phyloP scores from a whole-genome alignment of 2,888 invertebrate species.

The Cecidostiba fungosa region DNA sequence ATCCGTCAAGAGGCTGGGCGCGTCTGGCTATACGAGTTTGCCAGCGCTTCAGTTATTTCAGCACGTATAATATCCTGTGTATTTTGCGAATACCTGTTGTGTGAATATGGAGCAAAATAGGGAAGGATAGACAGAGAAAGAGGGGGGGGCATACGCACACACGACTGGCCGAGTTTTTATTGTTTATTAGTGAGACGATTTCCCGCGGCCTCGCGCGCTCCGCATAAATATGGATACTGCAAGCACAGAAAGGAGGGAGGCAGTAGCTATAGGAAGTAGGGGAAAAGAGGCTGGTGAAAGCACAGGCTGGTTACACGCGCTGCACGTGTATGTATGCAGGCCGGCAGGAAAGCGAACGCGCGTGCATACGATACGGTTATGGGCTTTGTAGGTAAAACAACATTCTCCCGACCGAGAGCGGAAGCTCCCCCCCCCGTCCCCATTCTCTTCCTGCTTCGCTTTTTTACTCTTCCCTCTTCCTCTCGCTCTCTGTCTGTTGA shows the following conservation, averaged over 20 bases:
- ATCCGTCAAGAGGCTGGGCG: not conserved
- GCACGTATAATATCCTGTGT: not conserved
- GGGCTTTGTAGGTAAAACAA: slow-evolving; percentile 14
- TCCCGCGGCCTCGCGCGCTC: slow-evolving; percentile 57
- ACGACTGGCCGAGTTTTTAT: slow-evolving; percentile 68
- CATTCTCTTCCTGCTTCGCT: not conserved
- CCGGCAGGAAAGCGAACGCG: not conserved
- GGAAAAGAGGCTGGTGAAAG: not conserved
- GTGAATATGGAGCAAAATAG: slow-evolving; percentile 54
- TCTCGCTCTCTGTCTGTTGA: slow-evolving; percentile 18
- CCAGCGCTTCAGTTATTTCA: not conserved
- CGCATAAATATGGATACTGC: slow-evolving; percentile 41
- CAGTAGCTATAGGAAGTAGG: not conserved
- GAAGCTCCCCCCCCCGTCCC: not conserved
- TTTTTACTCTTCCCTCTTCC: not conserved
- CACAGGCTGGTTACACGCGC: not conserved
- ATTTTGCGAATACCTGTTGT: not conserved
- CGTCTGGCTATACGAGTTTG: not conserved
- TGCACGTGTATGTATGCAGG: not conserved
- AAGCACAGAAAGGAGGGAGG: not conserved
- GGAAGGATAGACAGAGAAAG: slow-evolving; percentile 59
- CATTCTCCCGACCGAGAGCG: slow-evolving; percentile 25
- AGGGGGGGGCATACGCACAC: not conserved
- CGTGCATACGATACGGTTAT: slow-evolving; percentile 32
- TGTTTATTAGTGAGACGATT: slow-evolving; percentile 70